These are phyloP conservation scores for Lutraria rhynchaena DNA, from an alignment of 1,140 invertebrate species.

Conservation along the genomic window DNA sequence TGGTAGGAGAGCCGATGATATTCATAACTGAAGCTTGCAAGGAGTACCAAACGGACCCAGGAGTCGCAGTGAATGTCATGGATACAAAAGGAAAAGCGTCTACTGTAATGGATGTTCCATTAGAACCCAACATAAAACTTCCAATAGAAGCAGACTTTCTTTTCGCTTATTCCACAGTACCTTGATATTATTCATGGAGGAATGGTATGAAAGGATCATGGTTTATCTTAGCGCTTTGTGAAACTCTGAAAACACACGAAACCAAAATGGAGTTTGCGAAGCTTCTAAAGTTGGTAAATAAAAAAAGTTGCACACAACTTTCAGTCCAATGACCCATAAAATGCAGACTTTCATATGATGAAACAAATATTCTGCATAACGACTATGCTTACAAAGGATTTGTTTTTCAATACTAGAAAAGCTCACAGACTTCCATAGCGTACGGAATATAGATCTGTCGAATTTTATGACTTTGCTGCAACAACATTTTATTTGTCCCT, in stretches of 20 bases:
- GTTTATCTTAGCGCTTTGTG: conserved; percentile 96
- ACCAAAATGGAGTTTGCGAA: conserved; percentile 90
- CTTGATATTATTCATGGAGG: conserved; percentile 95
- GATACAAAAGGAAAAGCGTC: conserved; percentile 11
- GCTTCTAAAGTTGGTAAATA: conserved; percentile 93
- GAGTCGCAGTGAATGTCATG: conserved; percentile 32
- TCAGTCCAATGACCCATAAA: conserved; percentile 91
- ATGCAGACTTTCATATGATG: conserved; percentile 91
- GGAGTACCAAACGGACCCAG: conserved; percentile 61
- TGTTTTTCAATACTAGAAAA: conserved; percentile 83
- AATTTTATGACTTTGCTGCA: too few species aligned
- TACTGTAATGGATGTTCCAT: background rate
- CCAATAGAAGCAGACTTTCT: conserved; percentile 97
- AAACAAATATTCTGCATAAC: conserved; percentile 97
- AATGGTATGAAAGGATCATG: conserved; percentile 93
- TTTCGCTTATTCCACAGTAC: conserved; percentile 96
- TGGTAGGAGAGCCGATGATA: conserved; percentile 77
- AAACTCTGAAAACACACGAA: conserved; percentile 86
- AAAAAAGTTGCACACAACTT: conserved; percentile 93
- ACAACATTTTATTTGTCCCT: too few species aligned
- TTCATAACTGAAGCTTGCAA: conserved; percentile 79
- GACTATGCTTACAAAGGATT: conserved; percentile 92
- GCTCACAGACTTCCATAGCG: conserved; percentile 14
- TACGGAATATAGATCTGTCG: too few species aligned
- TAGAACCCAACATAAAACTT: conserved; percentile 80